Evolutionary conservation across 2,888 invertebrate species (phyloP), one percentile per base, ranked within the genome.

Genomic region (Drosophila villosipedis): DNA sequence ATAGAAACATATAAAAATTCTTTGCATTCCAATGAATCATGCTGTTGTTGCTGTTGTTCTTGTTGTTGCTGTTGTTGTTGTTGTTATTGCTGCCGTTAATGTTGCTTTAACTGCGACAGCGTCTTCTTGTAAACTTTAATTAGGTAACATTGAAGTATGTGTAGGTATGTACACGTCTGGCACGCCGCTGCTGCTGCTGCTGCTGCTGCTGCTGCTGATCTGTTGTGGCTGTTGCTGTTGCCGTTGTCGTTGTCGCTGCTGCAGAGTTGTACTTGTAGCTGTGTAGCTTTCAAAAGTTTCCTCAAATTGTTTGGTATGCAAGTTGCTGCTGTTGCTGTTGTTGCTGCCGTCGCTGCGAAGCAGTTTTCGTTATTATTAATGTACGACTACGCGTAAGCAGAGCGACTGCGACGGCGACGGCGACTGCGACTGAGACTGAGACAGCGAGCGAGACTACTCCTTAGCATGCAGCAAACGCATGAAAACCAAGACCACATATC

Each of bases 21-120:
- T 84, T 87, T 72, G 82, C 87, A 87, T 88, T 87, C 86, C 86
- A 88, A 85, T 87, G 86, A 87, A 86, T 88, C 86, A 86, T 88
- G 86, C 64, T 78, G 73, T 68, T 68, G 82, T 54, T 74, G 81
- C 30, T 73, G 65, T 19, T 47, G 64, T 65, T 30, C 12, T 12
- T 70, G 73, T n/a, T 64, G 59, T 33, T 70, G 66, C 33, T 64
- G 66, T 47, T 72, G 68, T 47, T 72, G 68, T 47, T 72, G 68
- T 41, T 82, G 80, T 19, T 71, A 68, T 25, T 63, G 62, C 35
- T 66, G 73, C 52, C 65, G 70, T 53, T 73, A 65, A 30, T 73
- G 83, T 71, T 82, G 78, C 67, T 82, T 74, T 76, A 78, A 78
- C 83, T 76, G 75, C 82, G 80, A 78, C 82, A 77, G 80, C 82